These are phyloP conservation scores for Drosophila flavopinicola DNA, from an alignment of 2,888 invertebrate species.

Conservation along the genomic window DNA sequence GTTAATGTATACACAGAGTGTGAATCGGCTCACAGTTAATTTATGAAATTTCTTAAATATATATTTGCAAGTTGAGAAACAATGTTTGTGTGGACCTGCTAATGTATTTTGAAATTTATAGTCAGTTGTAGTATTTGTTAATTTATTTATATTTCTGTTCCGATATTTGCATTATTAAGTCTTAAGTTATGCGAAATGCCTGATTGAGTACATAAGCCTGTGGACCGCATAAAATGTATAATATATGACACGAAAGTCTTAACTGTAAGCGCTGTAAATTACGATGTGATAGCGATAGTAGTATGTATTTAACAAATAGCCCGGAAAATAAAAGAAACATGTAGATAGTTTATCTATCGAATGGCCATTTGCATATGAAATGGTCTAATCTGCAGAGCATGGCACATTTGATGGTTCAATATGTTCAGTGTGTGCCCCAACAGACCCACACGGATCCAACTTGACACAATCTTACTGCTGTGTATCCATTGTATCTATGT, in stretches of 20 bases:
- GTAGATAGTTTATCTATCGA: slow-evolving; percentile 49
- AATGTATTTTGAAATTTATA: slow-evolving; percentile 49
- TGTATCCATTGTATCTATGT: slow-evolving; percentile 42
- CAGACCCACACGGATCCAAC: slow-evolving; percentile 6
- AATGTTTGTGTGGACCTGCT: slow-evolving; percentile 12
- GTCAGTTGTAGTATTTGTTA: slow-evolving; percentile 16
- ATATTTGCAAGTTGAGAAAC: slow-evolving; percentile 13
- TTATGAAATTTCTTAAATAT: slow-evolving; percentile 41
- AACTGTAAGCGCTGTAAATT: slow-evolving; percentile 75
- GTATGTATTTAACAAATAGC: slow-evolving; percentile 53
- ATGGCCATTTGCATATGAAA: slow-evolving; percentile 67
- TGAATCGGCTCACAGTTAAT: slow-evolving; percentile 58
- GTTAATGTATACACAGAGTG: slow-evolving; percentile 43
- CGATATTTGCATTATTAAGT: slow-evolving; percentile 65
- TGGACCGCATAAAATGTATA: slow-evolving; percentile 66
- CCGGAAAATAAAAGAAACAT: slow-evolving; percentile 21
- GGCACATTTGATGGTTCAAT: slow-evolving; percentile 64
- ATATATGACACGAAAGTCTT: slow-evolving; percentile 61
- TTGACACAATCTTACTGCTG: slow-evolving; percentile 3
- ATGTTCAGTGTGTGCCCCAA: too few species aligned
- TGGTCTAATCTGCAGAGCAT: slow-evolving; percentile 67
- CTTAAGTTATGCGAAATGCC: slow-evolving; percentile 70
- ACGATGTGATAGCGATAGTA: slow-evolving; percentile 49
- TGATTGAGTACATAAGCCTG: slow-evolving; percentile 42
- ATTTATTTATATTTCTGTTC: slow-evolving; percentile 32